Conservation (phyloP, 2,113 vertebrate genomes). For the Brachionichthys hirsutus region DNA sequence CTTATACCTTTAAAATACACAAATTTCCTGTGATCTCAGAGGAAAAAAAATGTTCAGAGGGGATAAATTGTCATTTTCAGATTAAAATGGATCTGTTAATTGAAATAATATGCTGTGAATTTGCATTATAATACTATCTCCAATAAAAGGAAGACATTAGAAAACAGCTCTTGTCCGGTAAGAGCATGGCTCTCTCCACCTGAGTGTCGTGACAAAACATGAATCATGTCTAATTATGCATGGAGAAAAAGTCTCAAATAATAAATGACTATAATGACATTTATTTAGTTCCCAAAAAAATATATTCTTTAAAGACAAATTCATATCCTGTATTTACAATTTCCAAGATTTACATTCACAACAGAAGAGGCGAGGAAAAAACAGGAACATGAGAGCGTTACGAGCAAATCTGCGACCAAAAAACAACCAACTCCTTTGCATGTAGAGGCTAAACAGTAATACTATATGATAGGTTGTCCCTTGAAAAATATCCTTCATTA, state of each 20-base stretch:
- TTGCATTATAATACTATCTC: background rate
- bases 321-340: constrained; percentile 77
- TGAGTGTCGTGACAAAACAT: background rate
- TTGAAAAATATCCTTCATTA: constrained; percentile 63
- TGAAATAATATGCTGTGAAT: background rate
- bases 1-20: background rate
- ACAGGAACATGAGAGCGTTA: constrained; percentile 45
- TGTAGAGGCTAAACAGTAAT: constrained; percentile 66
- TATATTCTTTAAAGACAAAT: constrained; percentile 78
- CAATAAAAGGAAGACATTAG: background rate
- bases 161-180: no score
- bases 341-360: constrained; percentile 66
- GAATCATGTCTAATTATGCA: background rate
- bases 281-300: constrained; percentile 77
- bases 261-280: constrained; percentile 74
- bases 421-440: constrained; percentile 58
- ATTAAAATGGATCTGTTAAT: background rate
- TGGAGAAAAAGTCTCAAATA: constrained; percentile 41
- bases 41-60: background rate
- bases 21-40: background rate
- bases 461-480: constrained; percentile 56
- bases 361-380: constrained; percentile 50
- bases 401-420: constrained; percentile 61
- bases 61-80: background rate
- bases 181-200: no score